Evolutionary conservation across 1,140 invertebrate genomes (phyloP), one percentile per base, ranked within the genome.

Genomic region (Brachionus manjavacas): DNA sequence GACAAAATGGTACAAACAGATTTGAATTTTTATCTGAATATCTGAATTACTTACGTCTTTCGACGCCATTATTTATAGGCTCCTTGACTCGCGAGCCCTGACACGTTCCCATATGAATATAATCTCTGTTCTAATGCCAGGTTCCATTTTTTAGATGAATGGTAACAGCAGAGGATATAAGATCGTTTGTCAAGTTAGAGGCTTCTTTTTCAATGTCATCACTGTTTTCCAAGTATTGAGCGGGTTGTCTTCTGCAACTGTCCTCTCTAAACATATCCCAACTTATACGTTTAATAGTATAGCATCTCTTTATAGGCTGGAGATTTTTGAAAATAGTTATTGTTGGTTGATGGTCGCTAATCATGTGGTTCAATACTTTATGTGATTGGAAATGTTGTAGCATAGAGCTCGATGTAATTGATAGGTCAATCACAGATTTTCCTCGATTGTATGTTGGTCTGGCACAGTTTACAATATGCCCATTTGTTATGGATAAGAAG

Each of bases 301-400:
- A 28, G 12, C 11, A 68, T 68, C 25, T 68, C 28, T 25, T 25
- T 4, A 12, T 25, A 12, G 64, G 64, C 7, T 28, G 7, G 3
- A 68, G 16, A 68, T 68, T 28, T 68, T 25, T 68, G 14, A 68
- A 68, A 3, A 25, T 28, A 12, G 64, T 68, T 7, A 68, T 23
- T 23, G 64, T 68, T 23, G 64, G 64, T 68, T 68, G 64, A 25
- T 68, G 64, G 28, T 68, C 64, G 28, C 64, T 68, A 68, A 68
- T 25, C 4, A 25, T 12, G 16, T 25, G 16, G 4, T 68, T 68
- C 20, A 68, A 28, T 9, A 68, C 64, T 8, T 7, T 68, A 28
- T 68, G 64, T 28, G 16, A 68, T 4, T 68, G 16, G 14, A 68
- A 28, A 68, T 25, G 14, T 9, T 23, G 23, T 1, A 68, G 20